Evolutionary conservation across 1,140 invertebrate species (phyloP).

Genomic region (Brachionus sp.): DNA sequence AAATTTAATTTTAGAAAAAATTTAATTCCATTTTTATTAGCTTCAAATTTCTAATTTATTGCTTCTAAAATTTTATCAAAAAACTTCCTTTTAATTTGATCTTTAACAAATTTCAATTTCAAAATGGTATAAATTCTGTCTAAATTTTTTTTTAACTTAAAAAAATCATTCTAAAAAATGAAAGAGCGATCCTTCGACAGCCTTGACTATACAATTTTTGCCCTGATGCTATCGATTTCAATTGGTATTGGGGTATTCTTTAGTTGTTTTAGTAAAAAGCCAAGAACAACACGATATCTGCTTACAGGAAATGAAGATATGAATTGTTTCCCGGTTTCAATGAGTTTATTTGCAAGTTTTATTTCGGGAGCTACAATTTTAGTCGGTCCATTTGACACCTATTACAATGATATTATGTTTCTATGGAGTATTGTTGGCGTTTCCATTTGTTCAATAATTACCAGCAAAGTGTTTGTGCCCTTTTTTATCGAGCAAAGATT

Average conservation of each 20-base stretch:
- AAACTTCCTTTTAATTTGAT: not conserved
- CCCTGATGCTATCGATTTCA: conserved; percentile 4
- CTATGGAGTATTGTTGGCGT: not conserved
- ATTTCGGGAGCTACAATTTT: conserved; percentile 82
- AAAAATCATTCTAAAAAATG: not conserved
- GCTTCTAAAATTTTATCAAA: not conserved
- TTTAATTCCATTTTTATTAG: not conserved
- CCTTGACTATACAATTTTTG: conserved; percentile 40
- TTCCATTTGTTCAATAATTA: conserved; percentile 70
- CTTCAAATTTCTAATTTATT: not conserved
- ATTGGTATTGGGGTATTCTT: conserved; percentile 41
- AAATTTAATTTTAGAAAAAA: too few species aligned
- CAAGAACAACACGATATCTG: not conserved
- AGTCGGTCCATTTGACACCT: conserved; percentile 80
- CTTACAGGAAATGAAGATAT: not conserved
- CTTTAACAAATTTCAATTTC: too few species aligned
- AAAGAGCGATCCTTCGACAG: not conserved
- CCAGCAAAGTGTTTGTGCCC: conserved; percentile 76
- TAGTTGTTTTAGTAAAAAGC: conserved; percentile 18
- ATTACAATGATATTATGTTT: conserved; percentile 56
- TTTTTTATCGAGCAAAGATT: conserved; percentile 80
- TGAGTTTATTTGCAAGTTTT: conserved; percentile 66
- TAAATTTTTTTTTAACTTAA: not conserved
- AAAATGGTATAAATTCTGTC: not conserved
- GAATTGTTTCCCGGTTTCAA: conserved; percentile 41